phyloP scores from a whole-genome alignment of 2,113 vertebrate genomes.

The Aegotheles bennettii region DNA sequence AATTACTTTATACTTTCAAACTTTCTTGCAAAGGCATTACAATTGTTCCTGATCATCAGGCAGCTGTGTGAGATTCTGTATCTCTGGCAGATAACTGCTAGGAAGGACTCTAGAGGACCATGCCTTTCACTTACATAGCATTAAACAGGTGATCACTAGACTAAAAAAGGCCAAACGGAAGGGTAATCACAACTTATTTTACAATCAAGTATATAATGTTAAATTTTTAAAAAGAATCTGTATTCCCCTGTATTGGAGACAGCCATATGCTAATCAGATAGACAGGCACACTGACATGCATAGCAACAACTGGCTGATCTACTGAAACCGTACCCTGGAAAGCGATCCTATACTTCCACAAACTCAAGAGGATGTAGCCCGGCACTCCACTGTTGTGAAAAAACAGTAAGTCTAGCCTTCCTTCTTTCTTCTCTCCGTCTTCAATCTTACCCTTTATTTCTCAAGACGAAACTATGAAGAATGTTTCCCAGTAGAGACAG shows the following conservation, averaged over 20 bases:
- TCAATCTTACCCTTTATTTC: neutral
- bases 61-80: neutral
- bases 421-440: neutral
- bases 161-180: neutral
- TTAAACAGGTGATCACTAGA: neutral
- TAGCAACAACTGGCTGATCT: neutral
- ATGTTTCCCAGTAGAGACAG: neutral
- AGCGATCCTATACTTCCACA: neutral
- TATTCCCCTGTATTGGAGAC: neutral
- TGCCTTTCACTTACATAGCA: neutral
- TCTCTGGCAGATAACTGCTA: neutral
- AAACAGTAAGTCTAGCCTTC: neutral
- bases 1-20: neutral
- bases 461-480: neutral
- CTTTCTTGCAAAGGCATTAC: neutral
- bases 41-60: neutral
- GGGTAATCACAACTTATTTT: neutral
- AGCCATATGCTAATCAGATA: neutral
- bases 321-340: neutral
- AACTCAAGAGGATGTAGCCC: neutral
- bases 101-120: neutral
- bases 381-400: neutral
- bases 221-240: neutral
- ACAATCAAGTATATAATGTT: neutral
- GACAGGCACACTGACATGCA: neutral